phyloP scores from a whole-genome alignment of 2,113 vertebrate genomes.

The Bettongia penicillata region DNA sequence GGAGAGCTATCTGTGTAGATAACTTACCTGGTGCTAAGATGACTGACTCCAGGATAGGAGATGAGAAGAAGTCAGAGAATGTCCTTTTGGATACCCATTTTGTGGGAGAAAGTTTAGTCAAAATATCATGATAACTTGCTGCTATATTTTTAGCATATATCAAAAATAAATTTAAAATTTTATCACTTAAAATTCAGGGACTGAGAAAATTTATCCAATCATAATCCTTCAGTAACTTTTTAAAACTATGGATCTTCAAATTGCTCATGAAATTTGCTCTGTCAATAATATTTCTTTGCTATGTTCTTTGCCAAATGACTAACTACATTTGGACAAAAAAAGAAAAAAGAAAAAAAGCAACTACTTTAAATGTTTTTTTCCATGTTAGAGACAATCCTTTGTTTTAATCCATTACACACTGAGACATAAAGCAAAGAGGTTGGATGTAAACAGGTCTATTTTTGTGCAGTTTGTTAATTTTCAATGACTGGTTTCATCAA shows the following conservation, averaged over 20 bases:
- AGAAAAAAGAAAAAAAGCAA: constrained; percentile 52
- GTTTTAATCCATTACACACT: constrained; percentile 29
- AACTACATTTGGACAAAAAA: constrained; percentile 41
- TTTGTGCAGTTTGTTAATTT: constrained; percentile 62
- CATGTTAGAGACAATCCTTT: not conserved
- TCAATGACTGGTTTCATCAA: constrained; percentile 20
- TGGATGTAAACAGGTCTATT: not conserved
- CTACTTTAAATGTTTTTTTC: not conserved
- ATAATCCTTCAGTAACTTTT: constrained; percentile 9
- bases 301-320: constrained; percentile 58
- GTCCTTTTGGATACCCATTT: not conserved
- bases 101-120: not conserved
- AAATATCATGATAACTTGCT: constrained; percentile 7
- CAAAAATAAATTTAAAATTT: constrained; percentile 49
- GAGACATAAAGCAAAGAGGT: constrained; percentile 12
- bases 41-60: not conserved
- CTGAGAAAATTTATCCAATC: constrained; percentile 15
- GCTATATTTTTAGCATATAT: constrained; percentile 14
- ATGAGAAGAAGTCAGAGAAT: not conserved
- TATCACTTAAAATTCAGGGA: constrained; percentile 9
- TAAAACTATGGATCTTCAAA: constrained; percentile 54
- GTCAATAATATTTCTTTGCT: constrained; percentile 66
- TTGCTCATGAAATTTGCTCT: constrained; percentile 55
- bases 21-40: not conserved
- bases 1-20: not conserved